Percentiles rank a stretch among this genome's conserved stretches.
These are phyloP conservation scores for Cerastis leucographa DNA, from an alignment of 2,888 invertebrate species.

Conservation along the genomic window DNA sequence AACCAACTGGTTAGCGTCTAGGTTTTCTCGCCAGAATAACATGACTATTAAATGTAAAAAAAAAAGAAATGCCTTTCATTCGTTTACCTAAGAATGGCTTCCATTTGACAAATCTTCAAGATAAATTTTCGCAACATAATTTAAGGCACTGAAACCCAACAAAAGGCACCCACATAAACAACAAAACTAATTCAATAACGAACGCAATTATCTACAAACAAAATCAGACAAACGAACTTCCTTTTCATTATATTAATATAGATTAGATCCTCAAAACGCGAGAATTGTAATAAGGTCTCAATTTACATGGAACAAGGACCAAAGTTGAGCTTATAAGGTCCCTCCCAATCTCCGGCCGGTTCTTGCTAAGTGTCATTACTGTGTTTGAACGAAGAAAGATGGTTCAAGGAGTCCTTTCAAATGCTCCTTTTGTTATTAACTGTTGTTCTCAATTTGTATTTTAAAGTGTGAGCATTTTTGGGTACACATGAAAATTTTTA, in stretches of 20 bases:
- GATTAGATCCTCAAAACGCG: conserved; percentile 61
- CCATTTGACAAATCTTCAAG: no score
- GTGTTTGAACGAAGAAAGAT: conserved; percentile 66
- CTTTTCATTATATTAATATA: conserved; percentile 65
- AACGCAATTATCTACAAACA: conserved; percentile 44
- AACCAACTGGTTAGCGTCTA: no score
- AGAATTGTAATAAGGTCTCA: conserved; percentile 63
- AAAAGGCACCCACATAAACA: conserved; percentile 23
- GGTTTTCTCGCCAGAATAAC: neutral
- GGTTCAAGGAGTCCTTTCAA: conserved; percentile 50
- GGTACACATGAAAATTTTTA: neutral
- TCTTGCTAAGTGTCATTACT: conserved; percentile 71
- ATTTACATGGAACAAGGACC: conserved; percentile 69
- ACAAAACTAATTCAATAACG: conserved; percentile 43
- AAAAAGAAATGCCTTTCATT: no score
- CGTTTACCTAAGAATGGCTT: no score
- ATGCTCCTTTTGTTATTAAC: conserved; percentile 51
- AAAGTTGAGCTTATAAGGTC: conserved; percentile 67
- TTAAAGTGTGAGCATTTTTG: conserved; percentile 18
- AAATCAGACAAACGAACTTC: conserved; percentile 55
- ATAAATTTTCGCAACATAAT: neutral
- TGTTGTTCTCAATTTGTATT: conserved; percentile 59
- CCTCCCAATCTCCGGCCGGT: conserved; percentile 70
- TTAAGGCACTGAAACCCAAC: neutral
- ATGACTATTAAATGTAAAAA: neutral